A percentile compares a stretch with the other conserved stretches of the same genome.
Evolutionary conservation across 2,888 invertebrate species (phyloP).

Genomic region (Ceriagrion tenellum): DNA sequence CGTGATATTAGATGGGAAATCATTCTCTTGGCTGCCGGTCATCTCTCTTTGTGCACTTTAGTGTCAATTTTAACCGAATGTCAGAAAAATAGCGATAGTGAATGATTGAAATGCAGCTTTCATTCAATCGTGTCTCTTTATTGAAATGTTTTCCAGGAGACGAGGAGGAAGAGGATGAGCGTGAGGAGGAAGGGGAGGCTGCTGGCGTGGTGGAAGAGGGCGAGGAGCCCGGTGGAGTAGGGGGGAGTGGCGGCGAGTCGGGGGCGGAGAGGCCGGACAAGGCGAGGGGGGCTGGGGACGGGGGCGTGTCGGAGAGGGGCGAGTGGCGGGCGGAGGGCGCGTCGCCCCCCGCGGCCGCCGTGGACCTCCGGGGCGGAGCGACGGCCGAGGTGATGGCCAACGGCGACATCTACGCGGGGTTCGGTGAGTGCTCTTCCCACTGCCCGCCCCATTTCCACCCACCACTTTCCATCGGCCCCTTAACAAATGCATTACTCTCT

Average conservation of each 20-base stretch:
- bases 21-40: no score
- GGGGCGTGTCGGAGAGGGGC: neutral
- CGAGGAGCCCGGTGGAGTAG: neutral
- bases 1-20: no score
- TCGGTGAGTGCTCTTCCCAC: conserved; percentile 1
- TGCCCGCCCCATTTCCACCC: neutral
- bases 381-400: conserved; percentile 25
- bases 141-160: neutral
- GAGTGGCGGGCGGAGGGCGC: neutral
- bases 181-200: neutral
- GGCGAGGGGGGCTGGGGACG: neutral
- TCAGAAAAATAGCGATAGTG: no score
- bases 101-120: no score
- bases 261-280: no score
- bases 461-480: neutral
- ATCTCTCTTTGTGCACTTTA: no score
- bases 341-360: neutral
- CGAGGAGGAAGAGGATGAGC: conserved; percentile 53
- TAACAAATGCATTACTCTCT: no score
- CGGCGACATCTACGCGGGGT: conserved; percentile 41
- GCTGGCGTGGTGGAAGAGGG: neutral
- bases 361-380: neutral
- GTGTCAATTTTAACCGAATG: no score
- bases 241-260: neutral
- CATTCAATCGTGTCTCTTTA: no score